A percentile compares a stretch with the other conserved stretches of the same genome.
Evolutionary conservation across 1,140 invertebrate species (phyloP).

Genomic region (Carposina sasakii): DNA sequence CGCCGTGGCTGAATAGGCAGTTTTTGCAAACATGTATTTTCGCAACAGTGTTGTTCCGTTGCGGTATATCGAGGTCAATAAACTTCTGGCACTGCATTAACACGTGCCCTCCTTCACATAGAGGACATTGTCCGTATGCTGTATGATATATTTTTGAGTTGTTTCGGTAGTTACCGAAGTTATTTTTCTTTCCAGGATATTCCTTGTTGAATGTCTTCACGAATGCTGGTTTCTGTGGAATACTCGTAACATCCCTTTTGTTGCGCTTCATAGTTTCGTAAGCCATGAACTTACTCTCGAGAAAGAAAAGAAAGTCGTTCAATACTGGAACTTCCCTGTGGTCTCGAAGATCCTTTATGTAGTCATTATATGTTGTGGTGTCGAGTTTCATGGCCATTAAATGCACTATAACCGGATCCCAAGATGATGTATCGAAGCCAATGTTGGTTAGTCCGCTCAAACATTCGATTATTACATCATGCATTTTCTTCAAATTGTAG

Average conservation of each 20-base stretch:
- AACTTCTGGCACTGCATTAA: constrained; percentile 6
- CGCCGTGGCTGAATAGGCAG: constrained; percentile 22
- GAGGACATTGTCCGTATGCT: neutral
- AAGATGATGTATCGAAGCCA: constrained; percentile 14
- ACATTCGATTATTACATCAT: constrained; percentile 22
- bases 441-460: constrained; percentile 20
- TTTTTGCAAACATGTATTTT: constrained; percentile 27
- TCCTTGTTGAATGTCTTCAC: constrained; percentile 1
- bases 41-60: constrained; percentile 18
- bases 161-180: too few relatives aligned
- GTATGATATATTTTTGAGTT: too few relatives aligned
- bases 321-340: neutral
- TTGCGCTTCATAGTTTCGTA: constrained; percentile 5
- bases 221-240: constrained; percentile 3
- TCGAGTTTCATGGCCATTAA: constrained; percentile 19
- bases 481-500: constrained; percentile 17
- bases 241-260: neutral
- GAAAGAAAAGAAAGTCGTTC: constrained; percentile 3
- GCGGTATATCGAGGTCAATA: neutral
- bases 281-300: constrained; percentile 10
- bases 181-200: neutral
- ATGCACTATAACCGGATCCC: constrained; percentile 25
- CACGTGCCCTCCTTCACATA: neutral
- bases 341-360: neutral
- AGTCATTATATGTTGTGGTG: neutral